Evolutionary conservation across 1,140 invertebrate species (phyloP), one percentile per base, ranked within the genome.

Genomic region (Nasonia vitripennis): DNA sequence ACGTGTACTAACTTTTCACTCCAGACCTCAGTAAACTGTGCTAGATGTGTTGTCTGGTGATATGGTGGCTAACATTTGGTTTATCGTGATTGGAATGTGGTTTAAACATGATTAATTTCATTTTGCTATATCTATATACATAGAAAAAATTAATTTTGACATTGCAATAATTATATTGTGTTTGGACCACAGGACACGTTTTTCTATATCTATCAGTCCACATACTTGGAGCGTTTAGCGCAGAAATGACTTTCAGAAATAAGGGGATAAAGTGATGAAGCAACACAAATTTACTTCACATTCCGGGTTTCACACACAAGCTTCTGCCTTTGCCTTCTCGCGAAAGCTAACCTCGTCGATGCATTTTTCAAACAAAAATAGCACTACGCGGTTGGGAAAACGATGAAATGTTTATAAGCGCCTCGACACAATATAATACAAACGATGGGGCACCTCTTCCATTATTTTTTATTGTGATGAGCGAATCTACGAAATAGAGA

Each of bases 51-150:
- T 90, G 88, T 91, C 88, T 91, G 91, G 89, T 90, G 73, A 90
- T 90, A 88, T 91, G 90, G 89, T 88, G 88, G 90, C 91, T 92
- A 92, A 92, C 91, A 89, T 86, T 71, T 89, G 90, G 91, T 92
- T 90, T 31, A 23, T 82, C 55, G 83, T 75, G 73, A 67, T 82
- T 84, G 77, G 86, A 79, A 80, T 45, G 51, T 70, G 82, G 83
- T 87, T 78, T 48, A 74, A 73, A 81, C 48, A 81, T 45, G 17
- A 81, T 84, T 45, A 51, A 74, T 86, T 78, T 80, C 62, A n/a
- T 62, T 83, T 62, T 62, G 12, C 11, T 31, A 48, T 62, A 20
- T n/a, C 1, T 20, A n/a, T 62, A 62, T 45, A n/a, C 27, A 27
- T 27, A 14, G 48, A 14, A 51, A 51, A 5, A 9, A 45, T 45